Conservation (phyloP, 1,140 invertebrate species). For the Ceratina japonica region DNA sequence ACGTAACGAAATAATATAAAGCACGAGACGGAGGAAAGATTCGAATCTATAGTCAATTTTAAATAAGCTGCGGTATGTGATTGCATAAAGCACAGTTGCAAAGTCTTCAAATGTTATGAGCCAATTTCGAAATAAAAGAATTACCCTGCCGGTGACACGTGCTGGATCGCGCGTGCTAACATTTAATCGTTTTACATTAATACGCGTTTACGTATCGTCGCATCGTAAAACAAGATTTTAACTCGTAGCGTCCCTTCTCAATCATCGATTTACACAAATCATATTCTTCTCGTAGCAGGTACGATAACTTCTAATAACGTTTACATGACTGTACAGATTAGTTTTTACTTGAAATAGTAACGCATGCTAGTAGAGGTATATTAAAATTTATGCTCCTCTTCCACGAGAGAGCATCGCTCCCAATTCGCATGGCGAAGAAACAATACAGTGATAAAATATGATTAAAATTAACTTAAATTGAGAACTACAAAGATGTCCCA, state of each 20-base stretch:
- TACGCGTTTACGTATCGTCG: too few species aligned
- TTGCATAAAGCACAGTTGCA: background rate
- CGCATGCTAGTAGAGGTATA: background rate
- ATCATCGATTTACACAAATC: constrained; percentile 9
- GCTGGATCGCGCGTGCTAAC: background rate
- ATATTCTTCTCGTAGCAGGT: constrained; percentile 1
- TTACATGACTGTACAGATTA: constrained; percentile 29
- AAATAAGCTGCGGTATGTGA: constrained; percentile 25
- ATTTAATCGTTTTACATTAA: too few species aligned
- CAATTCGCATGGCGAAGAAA: constrained; percentile 2
- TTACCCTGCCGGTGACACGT: background rate
- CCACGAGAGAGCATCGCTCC: background rate
- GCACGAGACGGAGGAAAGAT: background rate
- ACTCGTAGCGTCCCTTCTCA: constrained; percentile 9
- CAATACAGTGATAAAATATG: background rate
- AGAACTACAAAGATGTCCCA: background rate
- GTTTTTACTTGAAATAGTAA: constrained; percentile 11
- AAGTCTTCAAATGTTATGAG: constrained; percentile 13
- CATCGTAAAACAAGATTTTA: background rate
- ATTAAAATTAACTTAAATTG: constrained; percentile 9
- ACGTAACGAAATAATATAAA: background rate
- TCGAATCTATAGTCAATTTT: constrained; percentile 17
- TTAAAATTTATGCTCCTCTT: background rate
- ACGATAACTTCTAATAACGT: constrained; percentile 15
- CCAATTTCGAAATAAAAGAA: constrained; percentile 5